These are phyloP conservation scores for Mythimna ferrago DNA, from an alignment of 2,888 invertebrate species.

Conservation along the genomic window DNA sequence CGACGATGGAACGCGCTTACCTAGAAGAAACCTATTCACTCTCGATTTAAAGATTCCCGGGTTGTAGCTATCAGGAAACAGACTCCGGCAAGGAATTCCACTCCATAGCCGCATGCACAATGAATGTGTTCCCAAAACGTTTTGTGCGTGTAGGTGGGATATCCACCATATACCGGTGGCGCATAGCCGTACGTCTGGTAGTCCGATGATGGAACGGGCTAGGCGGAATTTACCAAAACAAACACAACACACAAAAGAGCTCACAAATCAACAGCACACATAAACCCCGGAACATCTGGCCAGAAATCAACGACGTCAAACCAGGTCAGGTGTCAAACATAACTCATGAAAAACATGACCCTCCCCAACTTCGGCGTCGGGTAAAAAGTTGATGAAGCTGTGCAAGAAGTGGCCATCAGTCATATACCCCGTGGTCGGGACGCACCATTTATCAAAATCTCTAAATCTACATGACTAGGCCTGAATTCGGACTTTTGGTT, in stretches of 20 bases:
- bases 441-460: conserved; percentile 76
- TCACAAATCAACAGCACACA: conserved; percentile 1
- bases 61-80: too few relatives aligned
- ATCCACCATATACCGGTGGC: too few relatives aligned
- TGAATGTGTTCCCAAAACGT: too few relatives aligned
- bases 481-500: conserved; percentile 48
- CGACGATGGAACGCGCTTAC: too few relatives aligned
- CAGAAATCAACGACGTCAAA: conserved; percentile 40
- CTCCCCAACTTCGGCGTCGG: conserved; percentile 37
- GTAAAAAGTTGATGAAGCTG: conserved; percentile 71
- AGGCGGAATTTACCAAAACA: background rate
- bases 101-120: too few relatives aligned
- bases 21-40: too few relatives aligned
- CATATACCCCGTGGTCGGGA: conserved; percentile 72
- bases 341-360: conserved; percentile 50
- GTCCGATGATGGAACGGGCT: too few relatives aligned
- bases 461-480: conserved; percentile 66
- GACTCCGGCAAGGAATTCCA: too few relatives aligned
- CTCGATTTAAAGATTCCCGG: too few relatives aligned
- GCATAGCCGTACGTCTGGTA: too few relatives aligned
- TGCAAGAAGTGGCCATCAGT: conserved; percentile 77
- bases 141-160: too few relatives aligned
- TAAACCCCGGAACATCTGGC: background rate
- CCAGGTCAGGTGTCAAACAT: conserved; percentile 57
- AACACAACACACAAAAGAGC: too few relatives aligned